These are phyloP conservation scores for Nothocercus julius DNA, from an alignment of 2,113 vertebrate species.

Conservation along the genomic window DNA sequence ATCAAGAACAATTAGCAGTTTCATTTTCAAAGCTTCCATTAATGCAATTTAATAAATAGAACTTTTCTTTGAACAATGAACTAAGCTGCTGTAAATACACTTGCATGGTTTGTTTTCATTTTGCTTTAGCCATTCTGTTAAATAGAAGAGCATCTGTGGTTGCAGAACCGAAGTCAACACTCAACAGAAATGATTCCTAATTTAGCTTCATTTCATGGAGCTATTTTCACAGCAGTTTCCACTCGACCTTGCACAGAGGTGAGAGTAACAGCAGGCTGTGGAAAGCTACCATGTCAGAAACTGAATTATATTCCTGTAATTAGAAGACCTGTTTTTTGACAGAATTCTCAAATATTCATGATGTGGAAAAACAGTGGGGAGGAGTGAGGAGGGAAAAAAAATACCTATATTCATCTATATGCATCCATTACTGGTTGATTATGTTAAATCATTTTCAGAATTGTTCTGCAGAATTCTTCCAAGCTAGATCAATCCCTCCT, in stretches of 20 bases:
- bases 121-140: background rate
- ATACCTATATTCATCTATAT: background rate
- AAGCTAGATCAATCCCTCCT: background rate
- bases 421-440: background rate
- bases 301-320: background rate
- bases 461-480: background rate
- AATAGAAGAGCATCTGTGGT: background rate
- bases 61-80: background rate
- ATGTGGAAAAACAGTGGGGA: background rate
- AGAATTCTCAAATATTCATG: accelerated
- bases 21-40: background rate
- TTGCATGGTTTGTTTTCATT: background rate
- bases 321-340: background rate
- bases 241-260: background rate
- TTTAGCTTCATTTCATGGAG: conserved; percentile 35
- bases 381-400: background rate
- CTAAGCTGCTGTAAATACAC: background rate
- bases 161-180: conserved; percentile 1
- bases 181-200: conserved; percentile 8
- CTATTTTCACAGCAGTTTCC: conserved; percentile 40
- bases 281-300: background rate
- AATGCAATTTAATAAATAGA: background rate
- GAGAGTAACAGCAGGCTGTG: background rate
- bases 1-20: background rate
- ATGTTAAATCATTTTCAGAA: background rate